Evolutionary conservation across 2,113 vertebrate genomes (phyloP), one percentile per base, ranked within the genome.

Genomic region (Chitala chitala): DNA sequence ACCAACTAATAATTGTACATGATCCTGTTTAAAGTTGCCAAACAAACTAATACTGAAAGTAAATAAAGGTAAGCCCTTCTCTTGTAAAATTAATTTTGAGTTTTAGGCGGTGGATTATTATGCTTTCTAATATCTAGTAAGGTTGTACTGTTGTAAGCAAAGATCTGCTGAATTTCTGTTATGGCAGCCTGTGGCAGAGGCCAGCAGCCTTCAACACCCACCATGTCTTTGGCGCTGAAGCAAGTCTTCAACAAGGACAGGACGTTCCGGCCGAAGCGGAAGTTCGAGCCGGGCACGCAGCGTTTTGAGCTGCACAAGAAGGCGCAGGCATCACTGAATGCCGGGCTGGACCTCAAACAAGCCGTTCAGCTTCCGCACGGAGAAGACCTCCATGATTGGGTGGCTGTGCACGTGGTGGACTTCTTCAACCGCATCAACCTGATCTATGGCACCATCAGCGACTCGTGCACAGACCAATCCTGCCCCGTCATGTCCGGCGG

Each of bases 401-500:
- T 73, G 72, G 72, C 72, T 2, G 72, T 73, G 72, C 72, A 73
- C 42, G 72, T 73, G 58, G 72, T 73, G 58, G 72, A 73, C 72
- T 73, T 73, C 72, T 73, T 73, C 72, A 73, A 73, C 72, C 72
- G 72, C 58, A 80, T 94, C 86, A 94, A 94, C 82, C 91, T 94
- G 74, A 92, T 94, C 81, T 94, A 94, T 0, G 92, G 92, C 82
- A 94, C 92, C 76, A 85, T 94, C 81, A 89, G 89, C 2, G 92
- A 94, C 10, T 88, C 81, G 58, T 94, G 92, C 82, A 93, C 90
- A 0, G 90, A 91, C 82, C 84, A 82, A 54, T 88, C 89, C 0
- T 94, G 92, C 78, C 92, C 92, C 0, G 2, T 92, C 78, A 94
- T 94, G 92, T 93, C 92, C 0, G 92, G 92, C 0, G 92, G 92